Base-by-base conservation (phyloP, 2,888 invertebrate species). In the Meteorus colon region DNA sequence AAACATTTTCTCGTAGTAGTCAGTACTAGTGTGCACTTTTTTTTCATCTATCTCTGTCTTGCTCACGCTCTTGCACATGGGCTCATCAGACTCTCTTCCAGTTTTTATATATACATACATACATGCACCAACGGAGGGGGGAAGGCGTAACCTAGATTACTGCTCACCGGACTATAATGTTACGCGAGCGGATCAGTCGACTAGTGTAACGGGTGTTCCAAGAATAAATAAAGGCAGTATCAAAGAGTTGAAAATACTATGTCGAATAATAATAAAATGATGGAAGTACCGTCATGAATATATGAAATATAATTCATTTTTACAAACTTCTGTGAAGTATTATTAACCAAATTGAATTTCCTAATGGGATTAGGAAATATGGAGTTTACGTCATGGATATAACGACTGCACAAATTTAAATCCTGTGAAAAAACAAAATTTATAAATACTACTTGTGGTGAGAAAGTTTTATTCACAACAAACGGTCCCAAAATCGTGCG, bases 81-180 rank as follows among this genome's bases (percentile, higher is more conserved):
- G 31, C 31, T 29, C 62, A 29, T 62, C 14, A 4, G n/a, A 14
- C 60, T 75, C 65, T 55, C 27, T 73, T 27, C 45, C 51, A 51
- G 55, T 66, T 55, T 66, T 34, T 19, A 55, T 19, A 55, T 24
- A 19, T 55, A 48, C n/a, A 48, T 55, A 6, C 24, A 19, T 19
- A 19, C 4, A 81, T 78, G 81, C 82, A 83, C 83, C 77, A 81
- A 82, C 34, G 27, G 70, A 82, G 82, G 70, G 83, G 82, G 84
- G 82, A 83, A 85, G 85, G 82, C 84, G 83, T 84, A 85, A 84
- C 82, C 84, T 81, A 83, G 86, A 86, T 85, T 84, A 84, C 84
- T 82, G 84, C 79, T 84, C 85, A 83, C 82, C 82, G 82, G 82
- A 85, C 85, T 85, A 84, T 83, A 82, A 85, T 85, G 82, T 84